Conservation (phyloP, 1,140 invertebrate genomes). For the Latrodectus geometricus region DNA sequence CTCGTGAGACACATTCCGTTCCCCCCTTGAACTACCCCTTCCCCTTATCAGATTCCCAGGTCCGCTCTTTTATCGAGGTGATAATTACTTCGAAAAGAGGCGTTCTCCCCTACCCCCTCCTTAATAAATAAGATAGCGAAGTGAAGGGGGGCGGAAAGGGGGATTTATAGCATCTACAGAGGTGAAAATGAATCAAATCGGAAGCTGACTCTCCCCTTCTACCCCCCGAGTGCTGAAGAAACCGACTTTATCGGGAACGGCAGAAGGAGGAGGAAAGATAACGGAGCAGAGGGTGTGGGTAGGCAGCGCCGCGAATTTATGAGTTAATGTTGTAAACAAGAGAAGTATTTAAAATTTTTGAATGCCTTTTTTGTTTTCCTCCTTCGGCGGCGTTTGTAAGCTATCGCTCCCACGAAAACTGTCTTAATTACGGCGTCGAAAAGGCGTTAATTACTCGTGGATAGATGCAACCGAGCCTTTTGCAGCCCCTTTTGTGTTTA, state of each 20-base stretch:
- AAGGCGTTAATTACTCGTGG: not conserved
- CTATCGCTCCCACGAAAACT: not conserved
- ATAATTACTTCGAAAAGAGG: constrained; percentile 32
- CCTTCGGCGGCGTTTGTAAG: not conserved
- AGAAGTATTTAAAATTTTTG: constrained; percentile 21
- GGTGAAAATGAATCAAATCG: constrained; percentile 19
- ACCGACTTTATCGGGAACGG: not conserved
- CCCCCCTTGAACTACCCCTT: not conserved
- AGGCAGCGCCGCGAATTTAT: not conserved
- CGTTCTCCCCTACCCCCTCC: not conserved
- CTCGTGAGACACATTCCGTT: constrained; percentile 1
- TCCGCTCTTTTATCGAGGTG: constrained; percentile 10
- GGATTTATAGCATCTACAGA: constrained; percentile 3
- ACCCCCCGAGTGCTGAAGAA: not conserved
- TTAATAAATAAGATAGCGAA: constrained; percentile 17
- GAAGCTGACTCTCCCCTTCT: not conserved
- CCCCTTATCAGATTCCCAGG: constrained; percentile 6
- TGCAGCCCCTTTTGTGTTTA: too few relatives aligned
- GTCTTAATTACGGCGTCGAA: not conserved
- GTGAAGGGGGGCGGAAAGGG: not conserved
- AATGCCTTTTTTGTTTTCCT: not conserved
- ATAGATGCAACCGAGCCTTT: too few relatives aligned
- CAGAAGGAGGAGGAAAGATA: not conserved
- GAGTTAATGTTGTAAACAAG: constrained; percentile 19
- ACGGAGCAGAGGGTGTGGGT: not conserved